Conservation (phyloP, 2,888 invertebrate species). For the Dasysyrphus albostriatus region DNA sequence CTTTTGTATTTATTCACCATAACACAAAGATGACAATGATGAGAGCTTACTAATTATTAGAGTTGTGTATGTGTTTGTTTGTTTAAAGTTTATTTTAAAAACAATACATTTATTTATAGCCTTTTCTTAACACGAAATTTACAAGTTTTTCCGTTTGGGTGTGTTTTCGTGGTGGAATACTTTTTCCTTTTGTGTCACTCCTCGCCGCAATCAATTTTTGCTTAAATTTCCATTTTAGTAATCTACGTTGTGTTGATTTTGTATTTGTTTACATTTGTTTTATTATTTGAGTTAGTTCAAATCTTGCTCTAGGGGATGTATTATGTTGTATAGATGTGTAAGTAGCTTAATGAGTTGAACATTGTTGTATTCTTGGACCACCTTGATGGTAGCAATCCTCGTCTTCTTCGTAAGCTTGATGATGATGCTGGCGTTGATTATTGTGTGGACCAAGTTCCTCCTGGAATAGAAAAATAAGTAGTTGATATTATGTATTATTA, state of each 20-base stretch:
- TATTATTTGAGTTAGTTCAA: constrained; percentile 71
- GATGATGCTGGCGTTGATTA: constrained; percentile 87
- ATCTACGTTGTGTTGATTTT: constrained; percentile 60
- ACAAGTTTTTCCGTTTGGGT: constrained; percentile 23
- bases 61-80: constrained; percentile 45
- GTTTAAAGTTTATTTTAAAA: constrained; percentile 70
- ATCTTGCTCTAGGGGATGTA: constrained; percentile 75
- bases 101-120: constrained; percentile 62
- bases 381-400: constrained; percentile 87
- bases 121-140: constrained; percentile 68
- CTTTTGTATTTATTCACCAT: not conserved
- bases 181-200: constrained; percentile 17
- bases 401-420: constrained; percentile 91
- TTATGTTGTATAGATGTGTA: constrained; percentile 73
- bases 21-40: constrained; percentile 29
- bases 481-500: too few relatives aligned
- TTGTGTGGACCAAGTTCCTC: constrained; percentile 91
- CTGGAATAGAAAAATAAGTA: constrained; percentile 78
- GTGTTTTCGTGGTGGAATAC: constrained; percentile 47
- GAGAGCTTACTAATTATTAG: constrained; percentile 33
- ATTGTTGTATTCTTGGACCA: constrained; percentile 90
- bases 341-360: constrained; percentile 88
- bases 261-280: constrained; percentile 33
- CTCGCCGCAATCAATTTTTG: not conserved
- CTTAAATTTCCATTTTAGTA: constrained; percentile 30